Base-by-base conservation (phyloP, 92 coral and sea anemone species). In the Actinernus sp. region DNA sequence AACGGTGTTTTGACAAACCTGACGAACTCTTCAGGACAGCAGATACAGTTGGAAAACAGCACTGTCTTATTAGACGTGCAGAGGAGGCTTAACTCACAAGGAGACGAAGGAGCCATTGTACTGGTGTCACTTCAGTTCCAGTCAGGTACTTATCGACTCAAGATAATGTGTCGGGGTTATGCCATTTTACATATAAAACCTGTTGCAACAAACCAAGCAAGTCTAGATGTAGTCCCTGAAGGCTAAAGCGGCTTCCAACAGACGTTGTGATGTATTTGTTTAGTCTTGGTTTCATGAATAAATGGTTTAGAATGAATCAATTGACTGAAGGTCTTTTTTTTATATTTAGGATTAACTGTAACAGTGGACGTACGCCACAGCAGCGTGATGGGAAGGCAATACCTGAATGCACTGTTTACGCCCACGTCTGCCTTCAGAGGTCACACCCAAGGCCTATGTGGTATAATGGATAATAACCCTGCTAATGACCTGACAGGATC, bases 401-500 rank as follows among this genome's bases (percentile, higher is more conserved):
- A 71, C 57, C 37, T 88, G 12, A 88, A 88, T 57, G 69, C 61
- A 3, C 63, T 80, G 32, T 83, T 74, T 26, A 77, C 90, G 25
- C 87, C 85, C 10, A 76, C 78, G 29, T 76, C 55, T 9, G 64
- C 76, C 0, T 83, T 88, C 52, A 53, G 66, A 17, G 82, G 89
- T 23, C 66, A 55, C 22, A 88, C 93, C 1, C 76, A 76, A 54
- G 93, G 93, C 5, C 67, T 88, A 26, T 88, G 94, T 46, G 94
- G 94, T 20, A 43, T 76, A 11, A 88, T 84, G 94, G 94, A 88
- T 55, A 68, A 88, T 25, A 78, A 88, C 9, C 65, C 76, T 3
- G 68, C 82, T 30, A 84, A 88, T 52, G 94, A 88, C 46, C 14
- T 88, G 30, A 55, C 20, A 41, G 94, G 94, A 55, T 79, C 94